Percentiles rank a stretch among this genome's conserved stretches.
Conservation (phyloP, 1,140 invertebrate genomes). For the Aphelinus atriplicis region DNA sequence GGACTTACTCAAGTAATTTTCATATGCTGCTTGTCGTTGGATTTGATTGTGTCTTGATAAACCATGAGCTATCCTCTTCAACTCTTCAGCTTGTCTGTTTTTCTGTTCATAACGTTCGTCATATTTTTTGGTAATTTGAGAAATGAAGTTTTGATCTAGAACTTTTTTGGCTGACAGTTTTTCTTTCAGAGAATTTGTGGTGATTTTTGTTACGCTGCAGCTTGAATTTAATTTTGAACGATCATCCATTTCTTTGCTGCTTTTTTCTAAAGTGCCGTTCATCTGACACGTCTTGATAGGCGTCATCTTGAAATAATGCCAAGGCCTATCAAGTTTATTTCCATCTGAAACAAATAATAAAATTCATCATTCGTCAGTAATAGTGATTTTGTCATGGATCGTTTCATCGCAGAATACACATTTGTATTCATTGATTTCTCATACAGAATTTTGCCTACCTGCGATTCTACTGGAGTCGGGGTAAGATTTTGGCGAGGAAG, state of each 20-base stretch:
- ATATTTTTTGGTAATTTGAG: constrained; percentile 49
- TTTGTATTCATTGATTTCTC: too few relatives aligned
- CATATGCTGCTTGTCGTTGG: constrained; percentile 52
- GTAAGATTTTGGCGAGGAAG: too few relatives aligned
- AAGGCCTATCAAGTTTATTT: constrained; percentile 47
- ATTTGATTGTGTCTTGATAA: constrained; percentile 56
- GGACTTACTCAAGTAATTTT: constrained; percentile 53
- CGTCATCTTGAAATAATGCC: constrained; percentile 47
- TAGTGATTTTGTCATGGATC: too few relatives aligned
- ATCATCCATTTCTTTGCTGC: constrained; percentile 6
- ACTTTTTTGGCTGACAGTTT: constrained; percentile 51
- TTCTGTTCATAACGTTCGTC: constrained; percentile 52
- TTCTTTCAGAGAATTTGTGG: constrained; percentile 56
- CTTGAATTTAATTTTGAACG: neutral
- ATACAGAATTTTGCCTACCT: too few relatives aligned
- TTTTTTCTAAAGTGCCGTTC: constrained; percentile 7
- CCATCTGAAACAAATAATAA: neutral
- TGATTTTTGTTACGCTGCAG: constrained; percentile 33
- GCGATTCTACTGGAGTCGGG: too few relatives aligned
- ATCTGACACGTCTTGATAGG: constrained; percentile 14
- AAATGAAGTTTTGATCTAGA: constrained; percentile 50
- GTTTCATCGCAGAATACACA: too few relatives aligned
- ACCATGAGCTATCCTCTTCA: constrained; percentile 48
- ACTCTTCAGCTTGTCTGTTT: constrained; percentile 50
- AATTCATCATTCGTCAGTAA: too few relatives aligned